Base-by-base conservation (phyloP, 37 sponge, comb jelly and placozoan genomes). In the Ephydatia muelleri region DNA sequence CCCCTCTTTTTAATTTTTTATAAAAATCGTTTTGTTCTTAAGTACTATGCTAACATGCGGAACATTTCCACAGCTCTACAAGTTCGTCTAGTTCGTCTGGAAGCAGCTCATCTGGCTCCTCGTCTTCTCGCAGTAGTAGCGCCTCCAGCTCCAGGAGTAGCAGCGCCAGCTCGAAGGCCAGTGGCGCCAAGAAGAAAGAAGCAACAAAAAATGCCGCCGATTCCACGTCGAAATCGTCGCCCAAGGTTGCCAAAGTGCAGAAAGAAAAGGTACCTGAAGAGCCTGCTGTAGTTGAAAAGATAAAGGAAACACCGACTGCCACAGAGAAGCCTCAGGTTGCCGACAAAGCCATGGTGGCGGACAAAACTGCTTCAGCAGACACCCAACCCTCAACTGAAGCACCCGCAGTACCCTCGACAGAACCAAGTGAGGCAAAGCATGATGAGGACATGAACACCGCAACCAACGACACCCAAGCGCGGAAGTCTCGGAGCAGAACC, bases 11-110 rank as follows among this genome's bases (percentile, higher is more conserved):
- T 30, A 68, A 28, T 29, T 14, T 65, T 22, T 21, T 65, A 21
- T 65, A 65, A 14, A 14, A 65, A 65, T 65, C 14, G 21, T 21
- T 34, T 38, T 75, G 33, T 36, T 36, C 25, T 80, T 25, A 68
- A 40, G 22, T 33, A 22, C 39, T 38, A 31, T 23, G n/a, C 13
- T 21, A 19, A 21, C 4, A 11, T 40, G 5, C 49, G 35, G 34
- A 49, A 65, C 48, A 65, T 71, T 37, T 74, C 76, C 64, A 68
- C 38, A 65, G 82, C 22, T 66, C 72, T 3, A 76, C 72, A 32
- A 78, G 88, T 48, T 91, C 87, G 5, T 78, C 84, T 27, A 65
- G 87, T 40, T 88, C 82, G 38, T 87, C 88, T 28, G 49, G 75
- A 14, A 68, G 69, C 29, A 67, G 77, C 0, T 84, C 84, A 32